Base-by-base conservation (phyloP, 2,113 vertebrate species). In the Deroptyus accipitrinus region DNA sequence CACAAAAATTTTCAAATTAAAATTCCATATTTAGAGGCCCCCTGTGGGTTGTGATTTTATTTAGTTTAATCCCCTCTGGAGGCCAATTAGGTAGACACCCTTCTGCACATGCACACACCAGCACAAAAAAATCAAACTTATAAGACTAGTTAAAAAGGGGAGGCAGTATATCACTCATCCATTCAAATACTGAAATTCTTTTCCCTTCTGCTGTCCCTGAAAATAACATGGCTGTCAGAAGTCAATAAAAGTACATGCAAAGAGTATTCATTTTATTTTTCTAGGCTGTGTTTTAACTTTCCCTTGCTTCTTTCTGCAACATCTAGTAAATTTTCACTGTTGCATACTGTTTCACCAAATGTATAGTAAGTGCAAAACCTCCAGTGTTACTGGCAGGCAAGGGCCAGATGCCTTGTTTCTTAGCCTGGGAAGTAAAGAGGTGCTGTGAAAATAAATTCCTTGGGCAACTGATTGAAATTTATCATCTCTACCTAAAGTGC, bases 1-100 rank as follows among this genome's bases (percentile, higher is more conserved):
- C 98, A 98, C 97, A 98, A 98, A 98, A 97, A 97, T 97, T 97
- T 98, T 98, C 98, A 98, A 98, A 98, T 98, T 98, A 98, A 98
- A 98, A 98, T 97, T 97, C 97, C 97, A 98, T 98, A 98, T 98
- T 98, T 98, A 98, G 95, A 96, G 97, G 96, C 93, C 98, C 85
- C 94, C 97, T 82, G 93, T 97, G 98, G 96, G 98, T 85, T 64
- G 86, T 98, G 98, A 98, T 98, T 98, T 98, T 98, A 98, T 98
- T 98, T 98, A 97, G 97, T 98, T 98, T 98, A 98, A 98, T 97
- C 97, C 96, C 86, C 98, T 98, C 98, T 97, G 57, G 97, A 97
- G 98, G 96, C 98, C 98, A 98, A 98, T 98, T 98, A 98, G 96
- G 97, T 96, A 97, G 97, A 97, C 97, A 98, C 97, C 97, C 96